phyloP scores from a whole-genome alignment of 2,797 vertebrate species.

The Catharus ustulatus region DNA sequence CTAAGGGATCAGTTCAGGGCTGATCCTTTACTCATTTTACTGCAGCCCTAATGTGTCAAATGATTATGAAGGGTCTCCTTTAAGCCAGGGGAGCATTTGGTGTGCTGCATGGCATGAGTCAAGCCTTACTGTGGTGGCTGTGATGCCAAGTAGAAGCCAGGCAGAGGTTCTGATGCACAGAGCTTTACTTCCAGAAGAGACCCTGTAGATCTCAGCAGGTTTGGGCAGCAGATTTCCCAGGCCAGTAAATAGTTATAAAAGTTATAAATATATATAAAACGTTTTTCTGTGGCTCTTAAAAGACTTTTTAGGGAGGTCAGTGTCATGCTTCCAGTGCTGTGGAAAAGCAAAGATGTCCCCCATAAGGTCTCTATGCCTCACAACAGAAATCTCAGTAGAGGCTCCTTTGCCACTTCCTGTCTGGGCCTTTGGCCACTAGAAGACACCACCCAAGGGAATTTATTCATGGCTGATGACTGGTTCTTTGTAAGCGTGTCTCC shows the following conservation, averaged over 20 bases:
- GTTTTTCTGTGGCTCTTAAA: not conserved
- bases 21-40: not conserved
- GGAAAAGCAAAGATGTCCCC: not conserved
- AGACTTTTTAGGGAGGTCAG: not conserved
- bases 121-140: not conserved
- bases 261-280: not conserved
- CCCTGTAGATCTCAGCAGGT: not conserved
- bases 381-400: not conserved
- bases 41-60: not conserved
- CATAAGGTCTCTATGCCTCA: accelerated
- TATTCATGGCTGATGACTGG: not conserved
- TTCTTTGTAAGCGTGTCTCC: not conserved
- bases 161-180: not conserved
- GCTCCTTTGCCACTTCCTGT: accelerated
- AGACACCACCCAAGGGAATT: not conserved
- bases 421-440: not conserved
- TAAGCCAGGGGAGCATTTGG: not conserved
- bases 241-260: not conserved
- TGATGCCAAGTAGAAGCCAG: not conserved
- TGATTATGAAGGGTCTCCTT: not conserved
- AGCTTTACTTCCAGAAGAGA: not conserved
- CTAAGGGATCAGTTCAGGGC: not conserved
- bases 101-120: not conserved
- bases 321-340: not conserved
- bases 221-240: not conserved